These are phyloP conservation scores for Phylloscopus trochilus DNA, from an alignment of 2,113 vertebrate species.

Conservation along the genomic window DNA sequence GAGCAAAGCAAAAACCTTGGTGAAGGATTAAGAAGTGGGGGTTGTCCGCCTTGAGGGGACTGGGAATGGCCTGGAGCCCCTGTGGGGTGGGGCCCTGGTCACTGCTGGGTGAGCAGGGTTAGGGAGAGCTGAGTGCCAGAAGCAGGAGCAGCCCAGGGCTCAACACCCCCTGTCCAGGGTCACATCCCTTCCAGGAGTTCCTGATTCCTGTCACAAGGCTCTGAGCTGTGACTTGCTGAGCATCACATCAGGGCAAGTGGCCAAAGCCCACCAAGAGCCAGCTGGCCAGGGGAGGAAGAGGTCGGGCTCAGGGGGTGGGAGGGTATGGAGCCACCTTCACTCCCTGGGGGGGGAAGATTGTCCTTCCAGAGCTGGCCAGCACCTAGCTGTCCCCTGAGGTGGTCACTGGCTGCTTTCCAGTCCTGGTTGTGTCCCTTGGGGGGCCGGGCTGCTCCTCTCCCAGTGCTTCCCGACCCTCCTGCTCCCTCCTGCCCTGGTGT, in stretches of 20 bases:
- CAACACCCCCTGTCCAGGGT: background rate
- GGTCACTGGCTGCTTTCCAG: background rate
- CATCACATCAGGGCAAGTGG: rapidly evolving
- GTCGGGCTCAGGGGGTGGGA: background rate
- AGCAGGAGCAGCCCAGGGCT: background rate
- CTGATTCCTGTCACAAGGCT: background rate
- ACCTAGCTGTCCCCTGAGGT: background rate
- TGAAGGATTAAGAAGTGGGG: background rate
- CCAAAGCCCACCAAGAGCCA: background rate
- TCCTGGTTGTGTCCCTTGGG: background rate
- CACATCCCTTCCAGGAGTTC: background rate
- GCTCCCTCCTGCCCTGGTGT: background rate
- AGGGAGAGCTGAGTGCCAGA: background rate
- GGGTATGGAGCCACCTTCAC: background rate
- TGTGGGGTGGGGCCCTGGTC: rapidly evolving
- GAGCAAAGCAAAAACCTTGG: background rate
- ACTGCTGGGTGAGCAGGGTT: rapidly evolving
- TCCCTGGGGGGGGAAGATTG: background rate
- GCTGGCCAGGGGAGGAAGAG: background rate
- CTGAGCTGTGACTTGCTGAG: background rate
- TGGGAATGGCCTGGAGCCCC: background rate
- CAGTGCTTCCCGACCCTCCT: rapidly evolving
- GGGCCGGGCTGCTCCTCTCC: background rate
- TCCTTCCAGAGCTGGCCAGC: background rate
- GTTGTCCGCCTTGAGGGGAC: background rate